Evolutionary conservation across 1,140 invertebrate species (phyloP).

Genomic region (Brachionus plicatilis): DNA sequence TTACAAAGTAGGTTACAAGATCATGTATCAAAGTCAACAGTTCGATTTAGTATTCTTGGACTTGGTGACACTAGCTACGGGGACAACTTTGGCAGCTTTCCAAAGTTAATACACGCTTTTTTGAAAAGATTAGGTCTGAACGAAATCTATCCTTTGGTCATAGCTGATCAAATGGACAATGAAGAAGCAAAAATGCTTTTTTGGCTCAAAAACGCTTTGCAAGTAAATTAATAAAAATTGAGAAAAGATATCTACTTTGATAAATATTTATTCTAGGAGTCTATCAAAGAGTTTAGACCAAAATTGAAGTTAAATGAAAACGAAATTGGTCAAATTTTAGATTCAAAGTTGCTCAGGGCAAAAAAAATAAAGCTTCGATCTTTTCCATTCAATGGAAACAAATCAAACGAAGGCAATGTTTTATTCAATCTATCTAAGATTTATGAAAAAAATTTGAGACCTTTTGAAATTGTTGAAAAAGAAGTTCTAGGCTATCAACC

Average conservation of each 20-base stretch:
- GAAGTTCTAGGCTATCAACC: conserved; percentile 48
- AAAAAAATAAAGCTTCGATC: not conserved
- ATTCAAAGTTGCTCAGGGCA: not conserved
- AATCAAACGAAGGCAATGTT: not conserved
- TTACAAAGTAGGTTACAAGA: conserved; percentile 41
- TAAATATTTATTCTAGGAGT: not conserved
- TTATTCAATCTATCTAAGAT: not conserved
- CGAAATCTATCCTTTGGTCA: not conserved
- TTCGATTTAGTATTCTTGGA: conserved; percentile 55
- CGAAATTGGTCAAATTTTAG: not conserved
- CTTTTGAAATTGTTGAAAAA: not conserved
- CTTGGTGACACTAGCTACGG: not conserved
- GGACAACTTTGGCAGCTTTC: not conserved
- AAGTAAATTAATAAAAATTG: not conserved
- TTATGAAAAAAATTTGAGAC: not conserved
- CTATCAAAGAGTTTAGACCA: not conserved
- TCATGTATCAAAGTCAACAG: conserved; percentile 57
- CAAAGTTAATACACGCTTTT: not conserved
- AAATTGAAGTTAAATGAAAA: not conserved
- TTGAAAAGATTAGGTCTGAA: not conserved
- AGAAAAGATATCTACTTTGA: too few relatives aligned
- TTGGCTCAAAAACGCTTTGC: not conserved
- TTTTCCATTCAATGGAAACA: not conserved
- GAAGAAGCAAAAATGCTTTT: not conserved
- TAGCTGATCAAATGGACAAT: not conserved